A percentile compares a stretch with the other conserved stretches of the same genome.
Conservation (phyloP, 2,888 invertebrate species). For the Ormyrus thymus region DNA sequence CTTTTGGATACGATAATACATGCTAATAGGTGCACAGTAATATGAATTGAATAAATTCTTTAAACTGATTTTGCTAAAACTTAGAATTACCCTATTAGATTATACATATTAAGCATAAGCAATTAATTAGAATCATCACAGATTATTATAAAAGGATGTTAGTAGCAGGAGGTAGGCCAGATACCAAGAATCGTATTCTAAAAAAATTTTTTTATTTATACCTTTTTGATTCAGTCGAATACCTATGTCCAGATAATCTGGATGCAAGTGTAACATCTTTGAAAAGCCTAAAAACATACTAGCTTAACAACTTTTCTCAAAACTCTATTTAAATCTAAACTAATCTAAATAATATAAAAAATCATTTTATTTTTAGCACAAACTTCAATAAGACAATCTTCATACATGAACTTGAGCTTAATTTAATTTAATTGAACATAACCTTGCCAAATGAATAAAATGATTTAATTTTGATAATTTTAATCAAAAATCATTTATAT, state of each 20-base stretch:
- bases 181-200: neutral
- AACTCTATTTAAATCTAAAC: neutral
- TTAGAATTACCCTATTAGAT: no score
- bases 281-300: conserved; percentile 64
- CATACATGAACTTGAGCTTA: neutral
- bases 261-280: conserved; percentile 66
- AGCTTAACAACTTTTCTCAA: conserved; percentile 7
- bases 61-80: no score
- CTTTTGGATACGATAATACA: no score
- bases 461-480: neutral
- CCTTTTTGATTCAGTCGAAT: conserved; percentile 68
- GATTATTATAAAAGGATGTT: no score
- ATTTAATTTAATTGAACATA: conserved; percentile 41
- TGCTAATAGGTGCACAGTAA: no score
- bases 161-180: no score
- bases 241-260: conserved; percentile 66
- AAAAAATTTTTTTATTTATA: conserved; percentile 56
- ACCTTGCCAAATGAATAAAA: conserved; percentile 21
- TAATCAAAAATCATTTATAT: neutral
- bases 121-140: no score
- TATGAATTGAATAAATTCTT: no score
- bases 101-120: no score
- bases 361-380: no score
- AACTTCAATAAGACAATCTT: neutral
- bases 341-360: no score